Conservation (phyloP, 1,140 invertebrate species). For the Agrypnia vestita region DNA sequence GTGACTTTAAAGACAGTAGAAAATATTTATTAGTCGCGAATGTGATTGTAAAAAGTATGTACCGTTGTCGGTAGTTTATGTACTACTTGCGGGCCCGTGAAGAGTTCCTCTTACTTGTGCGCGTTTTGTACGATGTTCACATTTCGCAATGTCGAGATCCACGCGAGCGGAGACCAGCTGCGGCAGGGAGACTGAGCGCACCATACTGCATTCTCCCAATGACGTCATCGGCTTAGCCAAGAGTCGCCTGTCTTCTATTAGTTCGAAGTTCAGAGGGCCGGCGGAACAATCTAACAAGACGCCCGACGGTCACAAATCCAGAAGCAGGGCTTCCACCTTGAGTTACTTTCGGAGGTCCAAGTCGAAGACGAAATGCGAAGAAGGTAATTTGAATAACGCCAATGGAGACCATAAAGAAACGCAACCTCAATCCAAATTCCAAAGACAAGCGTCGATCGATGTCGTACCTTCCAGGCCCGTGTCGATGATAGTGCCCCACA, state of each 20-base stretch:
- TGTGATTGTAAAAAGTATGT: no score
- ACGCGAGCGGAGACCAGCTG: slow-evolving; percentile 29
- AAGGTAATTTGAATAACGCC: not conserved
- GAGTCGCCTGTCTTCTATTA: slow-evolving; percentile 48
- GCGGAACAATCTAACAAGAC: not conserved
- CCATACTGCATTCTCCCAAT: slow-evolving; percentile 47
- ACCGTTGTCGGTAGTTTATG: no score
- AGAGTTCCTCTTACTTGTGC: slow-evolving; percentile 6
- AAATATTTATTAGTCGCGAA: no score
- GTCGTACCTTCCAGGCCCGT: slow-evolving; percentile 32
- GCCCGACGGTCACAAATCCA: slow-evolving; percentile 16
- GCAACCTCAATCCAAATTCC: slow-evolving; percentile 21
- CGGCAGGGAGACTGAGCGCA: slow-evolving; percentile 43
- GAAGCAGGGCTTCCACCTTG: slow-evolving; percentile 24
- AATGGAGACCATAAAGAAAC: slow-evolving; percentile 7
- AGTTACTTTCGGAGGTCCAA: slow-evolving; percentile 35
- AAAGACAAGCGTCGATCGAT: slow-evolving; percentile 51
- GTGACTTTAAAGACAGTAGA: no score
- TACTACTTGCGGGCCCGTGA: not conserved
- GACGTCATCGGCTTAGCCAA: slow-evolving; percentile 54
- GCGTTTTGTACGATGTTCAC: slow-evolving; percentile 29
- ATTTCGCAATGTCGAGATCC: slow-evolving; percentile 38
- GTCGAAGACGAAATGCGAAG: not conserved
- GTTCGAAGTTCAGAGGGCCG: slow-evolving; percentile 44
- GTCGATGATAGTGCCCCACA: slow-evolving; percentile 30